These are phyloP conservation scores for Allygus modestus DNA, from an alignment of 2,888 invertebrate species.

Conservation along the genomic window DNA sequence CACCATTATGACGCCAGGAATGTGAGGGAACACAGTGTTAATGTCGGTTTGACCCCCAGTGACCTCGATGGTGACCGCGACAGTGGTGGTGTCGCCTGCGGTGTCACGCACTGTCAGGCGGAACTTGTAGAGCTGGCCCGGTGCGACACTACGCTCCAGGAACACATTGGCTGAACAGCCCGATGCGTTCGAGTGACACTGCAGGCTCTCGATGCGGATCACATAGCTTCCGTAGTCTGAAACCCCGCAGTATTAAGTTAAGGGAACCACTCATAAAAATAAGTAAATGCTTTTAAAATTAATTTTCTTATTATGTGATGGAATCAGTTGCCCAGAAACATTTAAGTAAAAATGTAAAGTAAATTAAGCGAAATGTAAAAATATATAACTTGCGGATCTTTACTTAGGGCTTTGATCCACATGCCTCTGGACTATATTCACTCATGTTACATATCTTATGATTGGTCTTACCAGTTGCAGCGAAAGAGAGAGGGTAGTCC, in stretches of 20 bases:
- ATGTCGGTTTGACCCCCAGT: conserved; percentile 92
- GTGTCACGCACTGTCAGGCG: conserved; percentile 84
- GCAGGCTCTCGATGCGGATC: conserved; percentile 87
- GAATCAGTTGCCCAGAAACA: too few species aligned
- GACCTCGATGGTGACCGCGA: conserved; percentile 88
- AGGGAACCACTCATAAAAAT: too few species aligned
- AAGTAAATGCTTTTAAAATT: too few species aligned
- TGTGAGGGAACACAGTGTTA: conserved; percentile 89
- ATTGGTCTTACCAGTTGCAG: conserved; percentile 76
- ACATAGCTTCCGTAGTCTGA: conserved; percentile 80
- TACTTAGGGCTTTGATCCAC: too few species aligned
- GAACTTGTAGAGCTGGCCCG: conserved; percentile 91
- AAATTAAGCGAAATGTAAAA: too few species aligned
- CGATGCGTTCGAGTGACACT: conserved; percentile 91
- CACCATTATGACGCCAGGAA: conserved; percentile 85
- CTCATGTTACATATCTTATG: too few species aligned
- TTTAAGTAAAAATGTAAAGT: too few species aligned
- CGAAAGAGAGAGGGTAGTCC: conserved; percentile 91
- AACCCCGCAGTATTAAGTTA: too few species aligned
- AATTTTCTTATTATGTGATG: too few species aligned
- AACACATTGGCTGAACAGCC: conserved; percentile 94
- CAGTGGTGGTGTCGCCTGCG: conserved; percentile 85
- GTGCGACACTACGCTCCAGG: conserved; percentile 85
- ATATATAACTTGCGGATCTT: too few species aligned
- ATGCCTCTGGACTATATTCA: too few species aligned